Percentiles rank a stretch among this genome's conserved stretches.
phyloP scores from a whole-genome alignment of 1,140 invertebrate species.

The Oreohelix idahoensis region DNA sequence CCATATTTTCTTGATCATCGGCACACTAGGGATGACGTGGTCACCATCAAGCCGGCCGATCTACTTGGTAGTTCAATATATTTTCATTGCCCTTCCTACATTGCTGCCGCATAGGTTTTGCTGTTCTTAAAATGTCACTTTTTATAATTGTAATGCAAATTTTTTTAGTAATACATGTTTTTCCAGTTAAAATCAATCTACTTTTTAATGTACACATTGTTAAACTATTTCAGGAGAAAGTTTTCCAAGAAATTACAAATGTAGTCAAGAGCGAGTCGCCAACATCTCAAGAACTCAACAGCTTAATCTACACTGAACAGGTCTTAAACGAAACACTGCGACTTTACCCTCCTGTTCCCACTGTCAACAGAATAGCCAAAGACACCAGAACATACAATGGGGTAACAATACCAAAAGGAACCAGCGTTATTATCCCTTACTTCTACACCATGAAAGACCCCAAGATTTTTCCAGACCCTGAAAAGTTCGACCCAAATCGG shows the following conservation, averaged over 20 bases:
- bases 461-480: conserved; percentile 13
- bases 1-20: too few species aligned
- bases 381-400: conserved; percentile 12
- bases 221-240: conserved; percentile 6
- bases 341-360: not conserved
- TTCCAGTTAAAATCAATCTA: too few species aligned
- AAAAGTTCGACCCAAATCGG: conserved; percentile 40
- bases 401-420: conserved; percentile 15
- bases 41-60: too few species aligned
- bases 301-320: not conserved
- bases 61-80: too few species aligned
- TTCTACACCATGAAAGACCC: not conserved
- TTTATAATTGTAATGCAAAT: too few species aligned
- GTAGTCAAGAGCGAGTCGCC: not conserved
- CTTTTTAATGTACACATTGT: too few species aligned
- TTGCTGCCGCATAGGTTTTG: too few species aligned
- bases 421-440: not conserved
- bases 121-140: too few species aligned
- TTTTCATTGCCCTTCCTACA: too few species aligned
- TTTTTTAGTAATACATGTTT: too few species aligned
- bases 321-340: not conserved
- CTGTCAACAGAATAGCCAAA: not conserved
- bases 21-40: too few species aligned
- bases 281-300: not conserved
- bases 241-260: conserved; percentile 1